A percentile compares a stretch with the other conserved stretches of the same genome.
Evolutionary conservation across 2,113 vertebrate species (phyloP).

Genomic region (Glaucomys volans): DNA sequence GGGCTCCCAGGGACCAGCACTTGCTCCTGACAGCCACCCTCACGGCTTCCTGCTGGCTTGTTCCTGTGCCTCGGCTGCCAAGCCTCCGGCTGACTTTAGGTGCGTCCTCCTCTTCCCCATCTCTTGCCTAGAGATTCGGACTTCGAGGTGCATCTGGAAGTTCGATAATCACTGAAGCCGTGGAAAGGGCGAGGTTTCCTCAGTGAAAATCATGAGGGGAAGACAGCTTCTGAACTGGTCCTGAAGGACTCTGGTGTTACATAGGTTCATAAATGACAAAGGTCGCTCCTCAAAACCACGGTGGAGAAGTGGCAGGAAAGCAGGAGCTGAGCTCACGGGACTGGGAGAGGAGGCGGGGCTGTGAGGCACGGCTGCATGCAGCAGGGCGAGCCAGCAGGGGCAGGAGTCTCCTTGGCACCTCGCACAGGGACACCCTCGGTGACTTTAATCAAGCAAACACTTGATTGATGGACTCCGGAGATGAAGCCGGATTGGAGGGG

Average conservation of each 20-base stretch:
- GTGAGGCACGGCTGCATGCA: background rate
- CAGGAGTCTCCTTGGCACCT: too few species aligned
- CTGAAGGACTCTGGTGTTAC: background rate
- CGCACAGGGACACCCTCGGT: background rate
- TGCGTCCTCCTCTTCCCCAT: background rate
- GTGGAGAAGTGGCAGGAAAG: background rate
- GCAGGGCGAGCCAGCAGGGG: fast-evolving
- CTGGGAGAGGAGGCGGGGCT: background rate
- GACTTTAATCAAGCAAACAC: too few species aligned
- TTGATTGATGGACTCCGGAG: too few species aligned
- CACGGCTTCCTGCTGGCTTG: too few species aligned
- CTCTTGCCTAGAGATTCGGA: background rate
- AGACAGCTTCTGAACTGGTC: background rate
- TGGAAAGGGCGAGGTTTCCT: background rate
- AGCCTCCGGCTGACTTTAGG: too few species aligned
- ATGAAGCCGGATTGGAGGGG: background rate
- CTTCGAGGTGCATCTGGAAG: background rate
- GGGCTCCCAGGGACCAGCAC: background rate
- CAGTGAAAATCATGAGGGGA: background rate
- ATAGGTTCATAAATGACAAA: background rate
- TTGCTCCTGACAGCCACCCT: too few species aligned
- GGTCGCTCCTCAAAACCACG: background rate
- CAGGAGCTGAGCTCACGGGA: fast-evolving
- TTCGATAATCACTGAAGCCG: background rate
- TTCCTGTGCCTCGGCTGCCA: too few species aligned